These are phyloP conservation scores for Podocnemis expansa DNA, from an alignment of 2,113 vertebrate species.

Conservation along the genomic window DNA sequence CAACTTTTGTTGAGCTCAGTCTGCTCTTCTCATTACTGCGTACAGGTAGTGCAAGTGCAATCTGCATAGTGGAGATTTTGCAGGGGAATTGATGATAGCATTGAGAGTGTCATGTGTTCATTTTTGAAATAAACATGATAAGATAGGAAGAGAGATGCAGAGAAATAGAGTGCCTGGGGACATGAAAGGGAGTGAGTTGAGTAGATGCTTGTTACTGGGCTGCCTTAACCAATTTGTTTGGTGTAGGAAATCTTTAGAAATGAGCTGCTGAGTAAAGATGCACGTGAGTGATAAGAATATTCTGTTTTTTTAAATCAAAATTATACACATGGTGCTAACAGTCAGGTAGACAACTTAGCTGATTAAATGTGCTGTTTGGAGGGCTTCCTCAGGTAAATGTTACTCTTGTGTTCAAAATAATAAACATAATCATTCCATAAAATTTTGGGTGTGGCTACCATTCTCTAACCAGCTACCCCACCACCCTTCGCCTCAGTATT, in stretches of 20 bases:
- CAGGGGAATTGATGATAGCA: neutral
- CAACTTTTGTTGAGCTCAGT: neutral
- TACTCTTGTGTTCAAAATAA: neutral
- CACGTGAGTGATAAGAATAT: neutral
- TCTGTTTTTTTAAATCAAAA: neutral
- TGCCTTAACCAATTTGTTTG: neutral
- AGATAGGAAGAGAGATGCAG: accelerated
- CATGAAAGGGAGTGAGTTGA: neutral
- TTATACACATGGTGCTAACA: accelerated
- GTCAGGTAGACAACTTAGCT: accelerated
- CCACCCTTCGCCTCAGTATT: accelerated
- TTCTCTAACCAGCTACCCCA: neutral
- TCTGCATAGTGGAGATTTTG: accelerated
- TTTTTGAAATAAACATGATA: neutral
- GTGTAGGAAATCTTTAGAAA: neutral
- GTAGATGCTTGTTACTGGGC: neutral
- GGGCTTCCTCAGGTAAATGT: neutral
- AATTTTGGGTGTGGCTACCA: neutral
- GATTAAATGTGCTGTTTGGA: neutral
- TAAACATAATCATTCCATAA: neutral
- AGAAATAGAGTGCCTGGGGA: neutral
- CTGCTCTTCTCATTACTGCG: accelerated
- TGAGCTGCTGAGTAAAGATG: neutral
- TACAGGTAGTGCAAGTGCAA: neutral
- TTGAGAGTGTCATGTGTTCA: neutral